Evolutionary conservation across 2,888 invertebrate genomes (phyloP).

Genomic region (Tolmerus cingulatus): DNA sequence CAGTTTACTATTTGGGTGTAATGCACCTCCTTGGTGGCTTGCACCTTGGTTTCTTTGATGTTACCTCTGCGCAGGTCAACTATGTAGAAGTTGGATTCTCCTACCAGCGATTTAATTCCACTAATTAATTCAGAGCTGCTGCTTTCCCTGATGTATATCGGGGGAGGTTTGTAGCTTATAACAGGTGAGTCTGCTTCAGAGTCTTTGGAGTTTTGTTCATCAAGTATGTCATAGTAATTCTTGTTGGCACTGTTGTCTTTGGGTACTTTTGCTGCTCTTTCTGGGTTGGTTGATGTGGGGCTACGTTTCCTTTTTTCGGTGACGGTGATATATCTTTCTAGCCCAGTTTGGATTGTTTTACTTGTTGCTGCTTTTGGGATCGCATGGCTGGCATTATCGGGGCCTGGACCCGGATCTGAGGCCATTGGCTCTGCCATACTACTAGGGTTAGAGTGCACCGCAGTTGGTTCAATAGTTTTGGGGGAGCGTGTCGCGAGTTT

Average conservation of each 20-base stretch:
- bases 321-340: constrained; percentile 2
- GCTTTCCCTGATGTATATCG: background rate
- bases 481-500: background rate
- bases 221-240: background rate
- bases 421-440: background rate
- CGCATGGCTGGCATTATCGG: background rate
- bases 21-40: background rate
- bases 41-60: background rate
- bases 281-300: background rate
- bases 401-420: background rate
- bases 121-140: background rate
- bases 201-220: background rate
- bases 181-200: background rate
- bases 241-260: background rate
- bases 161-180: background rate
- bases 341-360: background rate
- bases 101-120: background rate
- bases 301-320: background rate
- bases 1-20: background rate
- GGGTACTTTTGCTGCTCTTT: background rate
- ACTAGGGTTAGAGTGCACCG: background rate
- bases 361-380: background rate
- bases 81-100: background rate
- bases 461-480: background rate
- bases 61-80: background rate